Evolutionary conservation across 2,113 vertebrate species (phyloP).

Genomic region (Phasianus colchicus): DNA sequence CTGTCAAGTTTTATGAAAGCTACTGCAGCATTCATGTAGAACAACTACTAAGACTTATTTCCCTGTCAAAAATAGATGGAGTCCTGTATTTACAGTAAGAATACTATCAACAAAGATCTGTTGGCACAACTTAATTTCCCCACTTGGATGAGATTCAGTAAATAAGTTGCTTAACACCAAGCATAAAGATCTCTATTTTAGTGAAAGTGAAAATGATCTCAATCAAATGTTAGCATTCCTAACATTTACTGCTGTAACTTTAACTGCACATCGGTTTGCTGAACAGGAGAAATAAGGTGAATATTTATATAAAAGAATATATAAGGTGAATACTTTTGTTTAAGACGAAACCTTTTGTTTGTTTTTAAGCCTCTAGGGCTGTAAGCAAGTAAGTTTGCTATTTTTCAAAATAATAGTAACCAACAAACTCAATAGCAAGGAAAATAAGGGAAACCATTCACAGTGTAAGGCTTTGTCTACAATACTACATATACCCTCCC

Average conservation of each 20-base stretch:
- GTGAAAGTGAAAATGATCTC: not conserved
- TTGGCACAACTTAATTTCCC: not conserved
- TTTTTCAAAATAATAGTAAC: not conserved
- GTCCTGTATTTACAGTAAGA: not conserved
- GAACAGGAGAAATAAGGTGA: not conserved
- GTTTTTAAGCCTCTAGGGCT: accelerated
- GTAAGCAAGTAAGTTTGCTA: not conserved
- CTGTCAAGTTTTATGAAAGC: not conserved
- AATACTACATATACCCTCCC: not conserved
- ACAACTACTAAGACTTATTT: not conserved
- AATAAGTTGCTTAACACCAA: not conserved
- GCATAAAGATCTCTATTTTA: not conserved
- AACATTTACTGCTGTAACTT: not conserved
- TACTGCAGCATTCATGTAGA: not conserved
- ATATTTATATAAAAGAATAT: too few species aligned
- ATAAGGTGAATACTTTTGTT: accelerated
- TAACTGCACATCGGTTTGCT: not conserved
- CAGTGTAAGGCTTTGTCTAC: not conserved
- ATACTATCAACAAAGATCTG: not conserved
- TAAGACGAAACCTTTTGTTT: not conserved
- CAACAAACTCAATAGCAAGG: not conserved
- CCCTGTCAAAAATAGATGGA: not conserved
- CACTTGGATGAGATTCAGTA: not conserved
- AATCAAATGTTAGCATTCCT: not conserved
- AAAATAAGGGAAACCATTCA: not conserved